Evolutionary conservation across 1,140 invertebrate species (phyloP).

Genomic region (Leptinotarsa defecta): DNA sequence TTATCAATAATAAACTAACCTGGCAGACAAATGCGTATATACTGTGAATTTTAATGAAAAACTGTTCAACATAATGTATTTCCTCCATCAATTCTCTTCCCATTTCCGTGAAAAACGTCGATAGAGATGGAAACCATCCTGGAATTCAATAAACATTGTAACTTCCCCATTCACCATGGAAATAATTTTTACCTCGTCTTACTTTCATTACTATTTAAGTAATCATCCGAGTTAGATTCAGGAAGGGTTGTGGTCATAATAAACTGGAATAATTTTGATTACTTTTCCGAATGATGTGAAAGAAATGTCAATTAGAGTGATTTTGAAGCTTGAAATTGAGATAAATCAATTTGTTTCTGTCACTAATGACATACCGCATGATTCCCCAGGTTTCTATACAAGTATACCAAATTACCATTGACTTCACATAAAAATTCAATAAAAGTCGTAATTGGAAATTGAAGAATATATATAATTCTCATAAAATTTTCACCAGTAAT

Average conservation of each 20-base stretch:
- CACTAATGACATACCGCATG: too few species aligned
- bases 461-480: too few species aligned
- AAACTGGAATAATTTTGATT: constrained; percentile 23
- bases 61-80: constrained; percentile 46
- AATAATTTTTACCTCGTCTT: constrained; percentile 6
- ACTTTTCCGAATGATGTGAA: not conserved
- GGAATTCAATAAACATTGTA: constrained; percentile 21
- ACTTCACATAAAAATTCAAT: too few species aligned
- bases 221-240: constrained; percentile 5
- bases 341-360: too few species aligned
- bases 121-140: constrained; percentile 37
- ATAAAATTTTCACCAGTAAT: too few species aligned
- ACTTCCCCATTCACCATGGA: not conserved
- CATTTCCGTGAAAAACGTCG: constrained; percentile 28
- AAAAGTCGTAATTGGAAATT: too few species aligned
- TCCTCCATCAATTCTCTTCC: constrained; percentile 36
- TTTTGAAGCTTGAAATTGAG: too few species aligned
- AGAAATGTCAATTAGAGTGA: not conserved
- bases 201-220: constrained; percentile 17
- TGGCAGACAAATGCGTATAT: constrained; percentile 48
- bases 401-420: too few species aligned
- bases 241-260: constrained; percentile 14
- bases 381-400: too few species aligned
- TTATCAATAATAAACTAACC: constrained; percentile 31
- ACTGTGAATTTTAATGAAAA: constrained; percentile 46